Base-by-base conservation (phyloP, 37 sponge, comb jelly and placozoan genomes). In the Ephydatia muelleri region DNA sequence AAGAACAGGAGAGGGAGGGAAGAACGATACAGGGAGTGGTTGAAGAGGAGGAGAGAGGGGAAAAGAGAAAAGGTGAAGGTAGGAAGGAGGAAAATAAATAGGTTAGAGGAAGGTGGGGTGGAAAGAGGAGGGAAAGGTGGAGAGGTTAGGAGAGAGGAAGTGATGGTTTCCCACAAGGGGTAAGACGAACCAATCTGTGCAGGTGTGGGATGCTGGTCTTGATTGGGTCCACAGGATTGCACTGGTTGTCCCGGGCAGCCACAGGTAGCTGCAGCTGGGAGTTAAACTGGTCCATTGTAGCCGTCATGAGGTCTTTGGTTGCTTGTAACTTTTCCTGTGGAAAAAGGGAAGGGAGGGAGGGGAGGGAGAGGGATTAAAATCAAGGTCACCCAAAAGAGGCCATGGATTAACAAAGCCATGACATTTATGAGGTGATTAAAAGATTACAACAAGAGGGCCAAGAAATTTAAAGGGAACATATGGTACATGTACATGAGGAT, bases 221-320 rank as follows among this genome's bases (percentile, higher is more conserved):
- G 19, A 30, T 19, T 25, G 80, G 72, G 70, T 85, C 73, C 27
- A 85, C 38, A 0, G 80, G 27, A 0, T 69, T 43, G 38, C 86
- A 81, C 0, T 73, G 74, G 38, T 67, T 77, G 31, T 85, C 82
- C 9, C 90, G 47, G 3, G 86, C 77, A 38, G n/a, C 70, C 69
- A 85, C 31, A 4, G 85, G 86, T 23, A 33, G 75, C 12, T 49
- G 78, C 3, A 81, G 67, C 37, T 38, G 57, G 9, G 38, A 9
- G 71, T 93, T 93, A n/a, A 88, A 32, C 71, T 67, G 37, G 66
- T 93, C 89, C 27, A 93, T 82, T 66, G 39, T 74, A 1, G 89
- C 80, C 12, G 93, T 82, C 70, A 93, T 79, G 30, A 83, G 82
- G 0, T 73, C 76, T 72, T 79, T 88, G 32, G 82, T 77, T 25